Evolutionary conservation across 2,797 vertebrate species (phyloP), one percentile per base, ranked within the genome.

Genomic region (Galago senegalensis): DNA sequence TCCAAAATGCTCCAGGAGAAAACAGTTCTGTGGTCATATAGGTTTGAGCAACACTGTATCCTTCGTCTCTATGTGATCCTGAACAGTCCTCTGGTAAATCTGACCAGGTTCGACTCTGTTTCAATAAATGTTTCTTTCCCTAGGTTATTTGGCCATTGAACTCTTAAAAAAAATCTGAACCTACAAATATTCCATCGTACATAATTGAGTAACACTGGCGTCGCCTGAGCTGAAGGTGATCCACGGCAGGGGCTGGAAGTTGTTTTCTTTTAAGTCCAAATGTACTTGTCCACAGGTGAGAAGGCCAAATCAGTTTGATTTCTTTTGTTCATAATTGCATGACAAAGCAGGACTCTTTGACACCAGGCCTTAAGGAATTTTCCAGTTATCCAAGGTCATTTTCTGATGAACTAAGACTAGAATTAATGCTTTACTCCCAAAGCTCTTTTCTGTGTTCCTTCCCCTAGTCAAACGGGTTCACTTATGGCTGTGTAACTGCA

Each of bases 361-460:
- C 34, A 37, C 34, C 40, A 83, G n/a, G 34, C 23, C 11, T 84
- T 27, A 4, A 1, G 13, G 72, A 86, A 4, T 6, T 77, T 87
- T 85, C 60, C 31, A 85, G 31, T 69, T 34, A 94, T 25, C 49
- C 31, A 91, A 80, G 17, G 96, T 25, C 23, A 83, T 83, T 89
- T 94, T 91, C 23, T 73, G 65, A 80, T 43, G 37, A 87, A 65
- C 10, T 49, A 93, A 86, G 16, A 31, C 58, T 73, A 53, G 58
- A 93, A 87, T 69, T 27, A 60, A 49, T 18, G 3, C 13, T 91
- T 84, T 76, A 31, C 25, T 16, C 29, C 2, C 37, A 21, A 67
- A 87, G 5, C 3, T 84, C n/a, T 89, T 25, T 80, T 83, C n/a
- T 87, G 2, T 84, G 72, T 7, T 4, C 11, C 5, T 14, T 46